Evolutionary conservation across 23 tunicate genomes (phyloP), one percentile per base, ranked within the genome.

Genomic region (Phallusia fumigata): DNA sequence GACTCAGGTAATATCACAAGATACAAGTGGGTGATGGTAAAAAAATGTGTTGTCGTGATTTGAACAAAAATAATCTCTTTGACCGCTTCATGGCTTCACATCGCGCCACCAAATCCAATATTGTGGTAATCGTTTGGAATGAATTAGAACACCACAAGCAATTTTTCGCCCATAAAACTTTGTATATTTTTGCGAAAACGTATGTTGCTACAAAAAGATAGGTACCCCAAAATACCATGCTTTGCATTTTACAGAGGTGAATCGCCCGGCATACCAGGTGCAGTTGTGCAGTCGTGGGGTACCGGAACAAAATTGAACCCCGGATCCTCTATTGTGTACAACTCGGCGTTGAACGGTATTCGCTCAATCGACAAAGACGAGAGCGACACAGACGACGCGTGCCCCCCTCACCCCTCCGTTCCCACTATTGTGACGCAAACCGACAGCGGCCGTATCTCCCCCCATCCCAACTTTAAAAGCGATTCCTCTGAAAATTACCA

Each of bases 351-450:
- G 69, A 22, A 58, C 69, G 69, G 69, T 3, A 1, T 74, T 33
- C 77, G 35, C 2, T 33, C 77, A 19, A 74, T 74, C 77, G 77
- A 74, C 13, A 30, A 74, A 18, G 77, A 3, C 13, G 77, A 33
- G 22, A 74, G 36, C 40, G 77, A 33, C 30, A 33, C 10, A 24
- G 77, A 33, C 22, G 77, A 74, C 6, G 35, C 12, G 2, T 33
- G 44, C 40, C 77, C 33, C 3, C 34, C 33, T 19, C 77, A 74
- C 30, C 77, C 77, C 3, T 74, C 40, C 77, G 77, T 74, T 12
- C 77, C 77, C 22, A 33, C 36, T 19, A 74, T 74, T 21, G 77
- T 74, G 77, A 74, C 77, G 69, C 69, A 58, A 24, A 24, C 69
- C 28, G 69, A 58, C 69, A 58, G 69, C 28, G 69, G 69, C 11